Percentiles rank a stretch among this genome's conserved stretches.
Conservation (phyloP, 2,888 invertebrate genomes). For the Autographa gamma region DNA sequence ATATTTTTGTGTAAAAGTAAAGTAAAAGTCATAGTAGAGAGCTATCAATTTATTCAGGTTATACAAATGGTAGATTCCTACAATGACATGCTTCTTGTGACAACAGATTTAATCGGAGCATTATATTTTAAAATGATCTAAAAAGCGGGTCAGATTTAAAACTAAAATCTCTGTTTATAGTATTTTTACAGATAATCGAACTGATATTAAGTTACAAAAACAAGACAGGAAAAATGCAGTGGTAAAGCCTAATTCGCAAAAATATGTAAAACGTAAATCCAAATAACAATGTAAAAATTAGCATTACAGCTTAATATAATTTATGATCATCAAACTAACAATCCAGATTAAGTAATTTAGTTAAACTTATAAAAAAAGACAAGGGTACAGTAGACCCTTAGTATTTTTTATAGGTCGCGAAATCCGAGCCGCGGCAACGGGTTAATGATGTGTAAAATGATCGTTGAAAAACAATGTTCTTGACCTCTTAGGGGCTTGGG, state of each 20-base stretch:
- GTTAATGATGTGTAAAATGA: constrained; percentile 74
- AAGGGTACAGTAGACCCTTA: constrained; percentile 49
- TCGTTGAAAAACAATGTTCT: constrained; percentile 64
- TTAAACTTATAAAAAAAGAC: constrained; percentile 30
- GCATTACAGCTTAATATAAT: constrained; percentile 29
- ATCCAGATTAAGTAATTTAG: constrained; percentile 41
- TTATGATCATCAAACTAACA: constrained; percentile 14
- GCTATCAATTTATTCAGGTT: too few relatives aligned
- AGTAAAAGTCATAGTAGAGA: too few relatives aligned
- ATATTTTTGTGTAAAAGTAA: too few relatives aligned
- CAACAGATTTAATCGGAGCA: too few relatives aligned
- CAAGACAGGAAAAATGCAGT: not conserved
- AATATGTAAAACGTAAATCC: not conserved
- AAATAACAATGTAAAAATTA: constrained; percentile 8
- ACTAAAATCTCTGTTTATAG: too few relatives aligned
- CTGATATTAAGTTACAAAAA: too few relatives aligned
- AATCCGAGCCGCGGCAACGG: constrained; percentile 67
- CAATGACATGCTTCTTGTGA: too few relatives aligned
- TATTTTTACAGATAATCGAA: too few relatives aligned
- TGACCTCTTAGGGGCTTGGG: constrained; percentile 57
- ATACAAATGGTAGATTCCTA: too few relatives aligned
- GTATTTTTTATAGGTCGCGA: constrained; percentile 67
- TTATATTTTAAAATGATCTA: too few relatives aligned
- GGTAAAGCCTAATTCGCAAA: not conserved
- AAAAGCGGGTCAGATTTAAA: too few relatives aligned